Conservation (phyloP, 2,888 invertebrate genomes). For the Ophioninae sp. region DNA sequence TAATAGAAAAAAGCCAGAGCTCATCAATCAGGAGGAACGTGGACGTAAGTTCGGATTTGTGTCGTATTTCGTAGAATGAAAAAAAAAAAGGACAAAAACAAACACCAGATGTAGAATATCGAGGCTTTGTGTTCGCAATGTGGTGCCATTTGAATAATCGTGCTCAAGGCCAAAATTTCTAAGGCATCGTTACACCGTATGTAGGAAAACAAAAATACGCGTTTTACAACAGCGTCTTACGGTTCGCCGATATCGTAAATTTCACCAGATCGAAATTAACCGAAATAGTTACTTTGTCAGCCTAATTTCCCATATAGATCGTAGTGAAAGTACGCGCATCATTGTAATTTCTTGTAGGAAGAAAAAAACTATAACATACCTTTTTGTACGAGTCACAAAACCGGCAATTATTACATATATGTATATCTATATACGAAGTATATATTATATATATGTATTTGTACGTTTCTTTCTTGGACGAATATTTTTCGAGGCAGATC, state of each 20-base stretch:
- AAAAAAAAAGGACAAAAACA: not conserved
- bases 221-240: not conserved
- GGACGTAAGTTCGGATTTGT: not conserved
- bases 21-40: not conserved
- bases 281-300: not conserved
- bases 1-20: not conserved
- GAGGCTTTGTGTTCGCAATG: constrained; percentile 27
- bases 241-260: not conserved
- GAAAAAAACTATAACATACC: constrained; percentile 8
- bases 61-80: not conserved
- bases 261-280: not conserved
- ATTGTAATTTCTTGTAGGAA: not conserved
- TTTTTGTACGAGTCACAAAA: constrained; percentile 9
- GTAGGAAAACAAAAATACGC: not conserved
- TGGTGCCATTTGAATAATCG: constrained; percentile 40
- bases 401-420: constrained; percentile 4
- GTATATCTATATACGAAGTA: not conserved
- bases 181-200: not conserved
- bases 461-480: not conserved
- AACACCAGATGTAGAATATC: not conserved
- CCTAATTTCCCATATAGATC: constrained; percentile 4
- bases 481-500: not conserved
- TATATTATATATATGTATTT: not conserved
- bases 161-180: not conserved
- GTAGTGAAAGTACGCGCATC: constrained; percentile 18